A percentile compares a stretch with the other conserved stretches of the same genome.
These are phyloP conservation scores for Argyra leucocephala DNA, from an alignment of 2,888 invertebrate species.

Conservation along the genomic window DNA sequence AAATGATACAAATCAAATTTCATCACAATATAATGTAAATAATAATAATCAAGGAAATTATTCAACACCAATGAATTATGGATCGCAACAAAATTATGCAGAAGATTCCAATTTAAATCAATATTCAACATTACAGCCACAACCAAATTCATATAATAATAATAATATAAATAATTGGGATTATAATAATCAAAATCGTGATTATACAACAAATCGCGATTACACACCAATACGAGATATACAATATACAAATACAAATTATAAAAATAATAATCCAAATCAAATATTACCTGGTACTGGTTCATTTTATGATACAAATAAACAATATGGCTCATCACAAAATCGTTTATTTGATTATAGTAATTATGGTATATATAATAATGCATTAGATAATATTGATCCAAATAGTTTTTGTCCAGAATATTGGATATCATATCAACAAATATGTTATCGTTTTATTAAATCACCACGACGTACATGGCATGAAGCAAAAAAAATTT, in stretches of 20 bases:
- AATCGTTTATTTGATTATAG: background rate
- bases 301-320: constrained; percentile 1
- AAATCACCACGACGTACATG: constrained; percentile 73
- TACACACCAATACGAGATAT: background rate
- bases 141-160: background rate
- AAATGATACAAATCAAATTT: background rate
- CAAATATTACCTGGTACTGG: background rate
- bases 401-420: constrained; percentile 59
- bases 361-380: constrained; percentile 9
- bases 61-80: background rate
- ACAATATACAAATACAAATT: too few relatives aligned
- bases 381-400: constrained; percentile 28
- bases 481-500: constrained; percentile 73
- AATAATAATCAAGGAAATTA: constrained; percentile 4
- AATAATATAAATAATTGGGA: too few relatives aligned
- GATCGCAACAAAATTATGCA: constrained; percentile 9
- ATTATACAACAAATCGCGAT: background rate
- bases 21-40: constrained; percentile 13
- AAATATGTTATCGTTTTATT: constrained; percentile 81
- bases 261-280: background rate
- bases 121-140: background rate
- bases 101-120: constrained; percentile 5
- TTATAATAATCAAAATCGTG: background rate
- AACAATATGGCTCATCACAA: background rate
- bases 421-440: constrained; percentile 73